These are phyloP conservation scores for Plodia interpunctella DNA, from an alignment of 1,140 invertebrate genomes.

Conservation along the genomic window DNA sequence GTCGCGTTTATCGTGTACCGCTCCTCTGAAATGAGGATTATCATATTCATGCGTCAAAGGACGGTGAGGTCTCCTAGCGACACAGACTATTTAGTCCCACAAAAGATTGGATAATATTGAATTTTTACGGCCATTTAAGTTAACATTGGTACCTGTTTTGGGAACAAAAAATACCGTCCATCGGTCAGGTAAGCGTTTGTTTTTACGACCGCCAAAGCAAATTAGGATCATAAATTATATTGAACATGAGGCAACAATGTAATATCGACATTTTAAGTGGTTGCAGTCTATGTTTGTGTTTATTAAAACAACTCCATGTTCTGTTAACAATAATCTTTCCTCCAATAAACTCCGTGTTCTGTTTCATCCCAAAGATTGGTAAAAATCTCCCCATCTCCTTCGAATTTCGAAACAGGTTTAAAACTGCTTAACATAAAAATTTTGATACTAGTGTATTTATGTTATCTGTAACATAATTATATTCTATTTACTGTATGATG, in stretches of 20 bases:
- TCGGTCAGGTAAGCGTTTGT: conserved; percentile 20
- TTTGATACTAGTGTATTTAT: background rate
- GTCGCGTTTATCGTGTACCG: too few relatives aligned
- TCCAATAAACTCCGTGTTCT: too few relatives aligned
- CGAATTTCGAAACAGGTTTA: too few relatives aligned
- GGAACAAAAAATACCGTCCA: conserved; percentile 3
- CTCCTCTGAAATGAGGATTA: conserved; percentile 15
- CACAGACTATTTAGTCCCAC: background rate
- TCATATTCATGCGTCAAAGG: conserved; percentile 24
- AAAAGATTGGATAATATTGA: background rate
- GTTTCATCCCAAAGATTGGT: too few relatives aligned
- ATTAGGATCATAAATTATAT: conserved; percentile 7
- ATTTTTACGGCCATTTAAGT: background rate
- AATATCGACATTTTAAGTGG: background rate
- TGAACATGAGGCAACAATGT: background rate
- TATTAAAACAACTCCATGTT: too few relatives aligned
- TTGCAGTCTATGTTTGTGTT: background rate
- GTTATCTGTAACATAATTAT: too few relatives aligned
- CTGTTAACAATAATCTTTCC: too few relatives aligned
- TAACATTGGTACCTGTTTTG: background rate
- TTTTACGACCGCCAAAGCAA: conserved; percentile 16
- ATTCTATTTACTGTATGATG: too few relatives aligned
- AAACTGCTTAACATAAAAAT: background rate
- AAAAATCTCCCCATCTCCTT: too few relatives aligned
- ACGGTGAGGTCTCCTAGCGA: background rate